phyloP scores from a whole-genome alignment of 2,113 vertebrate genomes.

The Sylvilagus bachmani region DNA sequence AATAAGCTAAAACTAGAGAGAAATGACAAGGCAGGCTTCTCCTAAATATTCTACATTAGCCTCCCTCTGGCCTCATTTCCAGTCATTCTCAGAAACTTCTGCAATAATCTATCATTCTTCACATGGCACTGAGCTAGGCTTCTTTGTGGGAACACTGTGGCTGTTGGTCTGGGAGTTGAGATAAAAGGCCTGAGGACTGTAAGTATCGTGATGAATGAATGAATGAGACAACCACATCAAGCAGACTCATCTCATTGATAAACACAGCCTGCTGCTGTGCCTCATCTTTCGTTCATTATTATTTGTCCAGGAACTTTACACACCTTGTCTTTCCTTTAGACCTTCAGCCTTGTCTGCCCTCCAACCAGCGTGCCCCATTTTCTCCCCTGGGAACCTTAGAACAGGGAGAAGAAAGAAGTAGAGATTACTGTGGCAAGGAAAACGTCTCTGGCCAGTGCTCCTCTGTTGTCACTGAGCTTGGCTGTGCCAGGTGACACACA shows the following conservation, averaged over 20 bases:
- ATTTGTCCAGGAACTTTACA: not conserved
- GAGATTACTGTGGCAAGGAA: not conserved
- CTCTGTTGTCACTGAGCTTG: not conserved
- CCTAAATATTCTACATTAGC: not conserved
- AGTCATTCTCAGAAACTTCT: not conserved
- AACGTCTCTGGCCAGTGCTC: not conserved
- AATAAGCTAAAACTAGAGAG: constrained; percentile 10
- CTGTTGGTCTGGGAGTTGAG: not conserved
- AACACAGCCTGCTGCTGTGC: not conserved
- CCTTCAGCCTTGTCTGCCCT: not conserved
- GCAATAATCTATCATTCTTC: not conserved
- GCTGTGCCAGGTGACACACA: not conserved
- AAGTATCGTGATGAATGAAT: not conserved
- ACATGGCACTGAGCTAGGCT: not conserved
- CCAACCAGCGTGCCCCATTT: not conserved
- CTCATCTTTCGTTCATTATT: constrained; percentile 14
- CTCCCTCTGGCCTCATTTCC: not conserved
- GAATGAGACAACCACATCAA: not conserved
- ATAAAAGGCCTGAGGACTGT: not conserved
- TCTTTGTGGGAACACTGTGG: not conserved
- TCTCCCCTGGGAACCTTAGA: not conserved
- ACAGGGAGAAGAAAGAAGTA: not conserved
- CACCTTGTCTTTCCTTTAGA: not conserved
- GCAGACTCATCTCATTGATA: not conserved
- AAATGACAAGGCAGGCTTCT: not conserved